Evolutionary conservation across 2,113 vertebrate genomes (phyloP).

Genomic region (Xyrauchen texanus): DNA sequence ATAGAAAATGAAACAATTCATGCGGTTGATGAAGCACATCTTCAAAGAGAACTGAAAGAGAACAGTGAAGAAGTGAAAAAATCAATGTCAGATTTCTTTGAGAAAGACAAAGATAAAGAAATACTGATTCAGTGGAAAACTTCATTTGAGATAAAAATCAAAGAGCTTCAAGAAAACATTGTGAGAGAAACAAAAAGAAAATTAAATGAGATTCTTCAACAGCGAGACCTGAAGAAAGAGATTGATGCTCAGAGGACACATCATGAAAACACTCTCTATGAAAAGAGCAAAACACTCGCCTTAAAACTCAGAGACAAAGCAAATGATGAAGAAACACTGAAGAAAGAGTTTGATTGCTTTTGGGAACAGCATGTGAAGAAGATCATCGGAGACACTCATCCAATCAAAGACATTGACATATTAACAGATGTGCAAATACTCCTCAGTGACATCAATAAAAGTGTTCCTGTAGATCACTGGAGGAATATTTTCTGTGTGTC

Average conservation of each 20-base stretch:
- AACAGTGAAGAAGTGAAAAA: background rate
- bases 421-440: background rate
- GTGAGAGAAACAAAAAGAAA: background rate
- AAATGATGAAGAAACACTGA: background rate
- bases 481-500: background rate
- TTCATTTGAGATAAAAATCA: background rate
- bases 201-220: background rate
- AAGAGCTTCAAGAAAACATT: background rate
- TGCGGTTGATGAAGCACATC: background rate
- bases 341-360: background rate
- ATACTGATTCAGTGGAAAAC: constrained; percentile 3
- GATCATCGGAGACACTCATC: background rate
- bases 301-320: background rate
- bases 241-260: background rate
- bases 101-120: background rate
- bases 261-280: background rate
- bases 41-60: background rate
- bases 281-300: constrained; percentile 1
- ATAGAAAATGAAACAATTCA: background rate
- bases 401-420: background rate
- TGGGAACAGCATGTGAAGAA: background rate
- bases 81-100: background rate
- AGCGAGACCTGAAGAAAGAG: background rate
- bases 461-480: background rate
- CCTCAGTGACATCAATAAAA: background rate